These are phyloP conservation scores for Sturmia bella DNA, from an alignment of 2,888 invertebrate species.

Conservation along the genomic window DNA sequence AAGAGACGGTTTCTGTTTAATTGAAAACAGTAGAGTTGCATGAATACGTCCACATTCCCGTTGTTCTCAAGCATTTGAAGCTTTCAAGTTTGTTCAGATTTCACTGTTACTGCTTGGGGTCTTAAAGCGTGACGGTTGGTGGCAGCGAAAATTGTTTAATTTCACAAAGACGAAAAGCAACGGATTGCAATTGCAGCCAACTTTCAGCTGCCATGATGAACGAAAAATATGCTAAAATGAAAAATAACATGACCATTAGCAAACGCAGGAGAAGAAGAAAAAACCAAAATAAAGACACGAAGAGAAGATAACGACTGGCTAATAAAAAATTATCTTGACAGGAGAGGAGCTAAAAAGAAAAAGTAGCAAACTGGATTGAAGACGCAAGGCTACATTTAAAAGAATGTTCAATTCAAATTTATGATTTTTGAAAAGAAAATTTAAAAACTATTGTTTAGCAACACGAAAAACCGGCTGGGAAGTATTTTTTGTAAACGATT, in stretches of 20 bases:
- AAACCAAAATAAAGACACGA: not conserved
- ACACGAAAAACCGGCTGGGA: too few relatives aligned
- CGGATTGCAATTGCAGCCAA: slow-evolving; percentile 22
- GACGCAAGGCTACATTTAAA: too few relatives aligned
- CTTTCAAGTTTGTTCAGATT: not conserved
- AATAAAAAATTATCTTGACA: too few relatives aligned
- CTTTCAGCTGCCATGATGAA: too few relatives aligned
- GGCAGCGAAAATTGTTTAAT: slow-evolving; percentile 30
- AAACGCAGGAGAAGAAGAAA: slow-evolving; percentile 7
- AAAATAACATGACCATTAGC: not conserved
- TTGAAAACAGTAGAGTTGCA: not conserved
- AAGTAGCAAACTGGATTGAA: too few relatives aligned
- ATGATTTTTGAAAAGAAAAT: too few relatives aligned
- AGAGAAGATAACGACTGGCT: not conserved
- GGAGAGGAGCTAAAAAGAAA: too few relatives aligned
- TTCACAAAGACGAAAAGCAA: slow-evolving; percentile 8
- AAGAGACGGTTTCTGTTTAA: slow-evolving; percentile 1
- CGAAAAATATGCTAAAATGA: slow-evolving; percentile 35
- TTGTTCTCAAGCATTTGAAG: not conserved
- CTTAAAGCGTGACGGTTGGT: not conserved
- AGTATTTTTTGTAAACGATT: too few relatives aligned
- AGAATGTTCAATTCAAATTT: too few relatives aligned
- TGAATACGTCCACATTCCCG: not conserved
- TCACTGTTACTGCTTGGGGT: not conserved
- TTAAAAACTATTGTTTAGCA: too few relatives aligned